phyloP scores from a whole-genome alignment of 1,140 invertebrate species.

The Phortica variegata region DNA sequence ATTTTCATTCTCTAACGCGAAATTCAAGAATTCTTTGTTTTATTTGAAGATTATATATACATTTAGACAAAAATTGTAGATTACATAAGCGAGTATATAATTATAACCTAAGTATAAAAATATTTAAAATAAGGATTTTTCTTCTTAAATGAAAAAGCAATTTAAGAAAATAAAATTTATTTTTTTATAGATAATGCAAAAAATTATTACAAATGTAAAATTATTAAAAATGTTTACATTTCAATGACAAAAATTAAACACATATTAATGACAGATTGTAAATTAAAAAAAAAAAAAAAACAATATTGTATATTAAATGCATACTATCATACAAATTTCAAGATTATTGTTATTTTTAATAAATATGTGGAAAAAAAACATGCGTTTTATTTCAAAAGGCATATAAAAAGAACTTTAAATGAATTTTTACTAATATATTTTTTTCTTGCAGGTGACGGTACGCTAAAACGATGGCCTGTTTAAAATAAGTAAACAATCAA shows the following conservation, averaged over 20 bases:
- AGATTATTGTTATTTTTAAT: conserved; percentile 8
- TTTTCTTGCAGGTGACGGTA: conserved; percentile 28
- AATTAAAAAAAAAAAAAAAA: conserved; percentile 39
- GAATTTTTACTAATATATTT: conserved; percentile 32
- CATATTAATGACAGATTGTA: conserved; percentile 38
- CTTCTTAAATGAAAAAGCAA: not conserved
- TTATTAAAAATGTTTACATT: conserved; percentile 35
- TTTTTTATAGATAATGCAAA: conserved; percentile 24
- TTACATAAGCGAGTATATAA: conserved; percentile 1
- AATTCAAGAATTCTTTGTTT: too few relatives aligned
- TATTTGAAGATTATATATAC: too few relatives aligned
- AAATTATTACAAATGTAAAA: conserved; percentile 17
- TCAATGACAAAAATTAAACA: conserved; percentile 42
- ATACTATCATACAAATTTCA: conserved; percentile 4
- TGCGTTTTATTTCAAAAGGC: conserved; percentile 2
- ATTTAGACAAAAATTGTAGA: too few relatives aligned
- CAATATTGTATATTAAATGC: not conserved
- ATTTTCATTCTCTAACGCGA: too few relatives aligned
- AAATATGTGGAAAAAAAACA: too few relatives aligned
- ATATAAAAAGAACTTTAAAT: not conserved
- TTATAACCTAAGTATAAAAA: not conserved
- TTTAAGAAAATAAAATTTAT: conserved; percentile 15
- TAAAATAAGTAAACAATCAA: not conserved
- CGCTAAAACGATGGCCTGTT: too few relatives aligned
- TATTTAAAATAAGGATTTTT: not conserved